Evolutionary conservation across 1,140 invertebrate species (phyloP).

Genomic region (Brachionus rubens): DNA sequence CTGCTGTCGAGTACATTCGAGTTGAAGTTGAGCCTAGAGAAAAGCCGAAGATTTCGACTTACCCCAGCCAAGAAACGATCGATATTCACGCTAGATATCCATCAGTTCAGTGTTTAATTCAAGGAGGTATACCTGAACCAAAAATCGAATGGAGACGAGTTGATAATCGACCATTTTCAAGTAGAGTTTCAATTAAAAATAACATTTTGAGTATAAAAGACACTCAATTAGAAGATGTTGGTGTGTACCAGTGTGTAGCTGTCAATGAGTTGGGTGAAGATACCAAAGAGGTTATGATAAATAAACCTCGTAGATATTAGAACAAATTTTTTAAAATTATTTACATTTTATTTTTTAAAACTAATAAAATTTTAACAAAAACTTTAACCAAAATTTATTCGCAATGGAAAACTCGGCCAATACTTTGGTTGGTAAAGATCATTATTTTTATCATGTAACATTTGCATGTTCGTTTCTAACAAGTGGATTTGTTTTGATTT

Average conservation of each 20-base stretch:
- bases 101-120: not conserved
- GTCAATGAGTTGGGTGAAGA: not conserved
- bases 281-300: not conserved
- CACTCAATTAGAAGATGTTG: constrained; percentile 19
- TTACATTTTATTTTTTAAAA: too few species aligned
- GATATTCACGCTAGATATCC: not conserved
- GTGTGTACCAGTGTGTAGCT: constrained; percentile 13
- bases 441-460: constrained; percentile 13
- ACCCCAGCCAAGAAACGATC: not conserved
- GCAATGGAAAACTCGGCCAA: constrained; percentile 22
- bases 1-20: not conserved
- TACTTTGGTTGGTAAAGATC: constrained; percentile 13
- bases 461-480: constrained; percentile 13
- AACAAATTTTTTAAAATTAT: not conserved
- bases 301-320: not conserved
- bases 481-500: not conserved
- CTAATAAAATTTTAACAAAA: too few species aligned
- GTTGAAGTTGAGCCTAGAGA: constrained; percentile 25
- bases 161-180: not conserved
- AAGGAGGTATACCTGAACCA: constrained; percentile 18
- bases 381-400: constrained; percentile 10
- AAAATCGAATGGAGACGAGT: constrained; percentile 5
- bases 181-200: not conserved
- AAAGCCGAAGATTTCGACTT: not conserved
- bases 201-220: constrained; percentile 6